Percentiles rank a stretch among this genome's conserved stretches.
These are phyloP conservation scores for Drosophila kanekoi DNA, from an alignment of 2,888 invertebrate species.

Conservation along the genomic window DNA sequence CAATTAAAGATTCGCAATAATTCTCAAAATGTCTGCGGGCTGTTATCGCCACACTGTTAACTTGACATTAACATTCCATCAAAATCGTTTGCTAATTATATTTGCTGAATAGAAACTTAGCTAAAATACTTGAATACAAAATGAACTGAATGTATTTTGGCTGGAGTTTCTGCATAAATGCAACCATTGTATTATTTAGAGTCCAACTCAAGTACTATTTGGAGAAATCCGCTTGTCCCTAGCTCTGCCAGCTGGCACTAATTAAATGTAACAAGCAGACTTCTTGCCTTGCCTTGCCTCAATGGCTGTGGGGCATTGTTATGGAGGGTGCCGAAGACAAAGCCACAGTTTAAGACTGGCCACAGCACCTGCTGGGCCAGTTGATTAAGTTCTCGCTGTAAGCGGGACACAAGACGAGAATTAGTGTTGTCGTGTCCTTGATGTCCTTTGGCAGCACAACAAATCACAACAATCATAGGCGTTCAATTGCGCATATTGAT, in stretches of 20 bases:
- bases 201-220: not conserved
- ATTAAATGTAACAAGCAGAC: constrained; percentile 20
- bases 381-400: constrained; percentile 41
- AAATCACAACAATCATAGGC: constrained; percentile 74
- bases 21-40: too few relatives aligned
- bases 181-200: not conserved
- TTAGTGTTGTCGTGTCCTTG: constrained; percentile 11
- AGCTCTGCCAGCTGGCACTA: constrained; percentile 2
- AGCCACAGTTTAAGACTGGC: constrained; percentile 14
- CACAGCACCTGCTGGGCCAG: constrained; percentile 45
- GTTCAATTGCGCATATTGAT: constrained; percentile 80
- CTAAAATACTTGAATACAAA: too few relatives aligned
- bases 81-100: too few relatives aligned
- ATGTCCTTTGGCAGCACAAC: constrained; percentile 24
- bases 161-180: not conserved
- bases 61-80: too few relatives aligned
- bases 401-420: constrained; percentile 4
- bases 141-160: too few relatives aligned
- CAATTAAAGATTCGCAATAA: too few relatives aligned
- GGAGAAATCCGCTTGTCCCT: not conserved
- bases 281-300: constrained; percentile 4
- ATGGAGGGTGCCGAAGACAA: constrained; percentile 8
- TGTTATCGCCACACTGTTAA: too few relatives aligned
- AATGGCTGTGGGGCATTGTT: constrained; percentile 25
- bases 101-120: too few relatives aligned